Base-by-base conservation (phyloP, 1,140 invertebrate genomes). In the Aradophagus sp. region DNA sequence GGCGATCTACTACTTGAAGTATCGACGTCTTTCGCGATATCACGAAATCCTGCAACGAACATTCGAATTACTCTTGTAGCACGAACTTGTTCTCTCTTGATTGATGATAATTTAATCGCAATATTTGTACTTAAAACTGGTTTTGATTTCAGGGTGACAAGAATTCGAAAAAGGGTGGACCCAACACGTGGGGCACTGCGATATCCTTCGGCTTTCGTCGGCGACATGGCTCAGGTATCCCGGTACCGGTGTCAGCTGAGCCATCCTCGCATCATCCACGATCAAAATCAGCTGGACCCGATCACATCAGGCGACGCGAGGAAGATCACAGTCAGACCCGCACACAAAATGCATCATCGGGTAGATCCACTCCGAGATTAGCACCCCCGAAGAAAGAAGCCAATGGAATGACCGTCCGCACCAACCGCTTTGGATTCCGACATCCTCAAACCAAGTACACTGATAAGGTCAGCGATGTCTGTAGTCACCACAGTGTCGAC, bases 141-240 rank as follows among this genome's bases (percentile, higher is more conserved):
- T 45, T 45, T 39, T 45, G 1, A 1, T 77, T 71, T 6, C 72
- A 85, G 84, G 66, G 75, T 65, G 80, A 84, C 44, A 76, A 74
- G 76, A 89, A 87, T 76, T 86, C 87, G 80, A 89, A 88, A 67
- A 84, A 87, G 35, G 86, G 86, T 58, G 77, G 82, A 19, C 80
- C 87, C 76, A 86, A 74, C 74, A 86, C 87, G 13, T 88, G 89
- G 58, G 90, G 91, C 14, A 89, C 90, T 26, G 88, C 90, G 1
- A 91, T 89, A 56, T 91, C 90, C 0, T 92, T 92, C 65, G 91
- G 91, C 4, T 92, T 91, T 77, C 87, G 89, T 12, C 86, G 88
- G 7, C 84, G 88, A 1, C 87, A 89, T 4, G 80, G 86, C 35
- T 87, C 87, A 44, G 87, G 89, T 0, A 87, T 89, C 4, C 86